Conservation (phyloP, 2,888 invertebrate genomes). For the Cynaeus angustus region DNA sequence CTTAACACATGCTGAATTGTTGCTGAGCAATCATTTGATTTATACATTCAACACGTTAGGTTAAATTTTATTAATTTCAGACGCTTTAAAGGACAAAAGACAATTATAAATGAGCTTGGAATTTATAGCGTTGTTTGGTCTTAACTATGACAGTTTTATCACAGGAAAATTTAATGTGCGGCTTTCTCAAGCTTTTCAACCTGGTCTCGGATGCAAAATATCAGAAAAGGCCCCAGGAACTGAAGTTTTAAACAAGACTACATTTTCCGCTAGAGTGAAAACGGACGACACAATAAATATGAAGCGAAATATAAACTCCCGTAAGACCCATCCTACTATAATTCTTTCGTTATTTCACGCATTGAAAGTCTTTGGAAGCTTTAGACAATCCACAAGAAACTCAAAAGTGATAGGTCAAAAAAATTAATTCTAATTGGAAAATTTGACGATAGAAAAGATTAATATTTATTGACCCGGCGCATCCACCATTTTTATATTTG, state of each 20-base stretch:
- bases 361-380: not conserved
- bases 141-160: slow-evolving; percentile 34
- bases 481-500: not conserved
- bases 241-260: not conserved
- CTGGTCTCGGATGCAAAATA: slow-evolving; percentile 9
- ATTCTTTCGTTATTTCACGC: not conserved
- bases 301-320: not conserved
- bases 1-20: slow-evolving; percentile 6
- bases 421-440: too few relatives aligned
- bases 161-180: slow-evolving; percentile 24
- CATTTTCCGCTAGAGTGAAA: not conserved
- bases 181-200: slow-evolving; percentile 17
- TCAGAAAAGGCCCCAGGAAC: not conserved
- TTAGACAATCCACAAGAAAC: too few relatives aligned
- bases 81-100: slow-evolving; percentile 10
- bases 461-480: too few relatives aligned
- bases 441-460: too few relatives aligned
- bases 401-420: too few relatives aligned
- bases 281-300: slow-evolving; percentile 2
- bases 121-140: slow-evolving; percentile 28
- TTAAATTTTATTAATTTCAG: slow-evolving; percentile 28
- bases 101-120: slow-evolving; percentile 15
- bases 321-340: not conserved
- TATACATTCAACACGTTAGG: slow-evolving; percentile 12
- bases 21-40: slow-evolving; percentile 5